Evolutionary conservation across 2,797 vertebrate species (phyloP), one percentile per base, ranked within the genome.

Genomic region (Crypturellus tataupa): DNA sequence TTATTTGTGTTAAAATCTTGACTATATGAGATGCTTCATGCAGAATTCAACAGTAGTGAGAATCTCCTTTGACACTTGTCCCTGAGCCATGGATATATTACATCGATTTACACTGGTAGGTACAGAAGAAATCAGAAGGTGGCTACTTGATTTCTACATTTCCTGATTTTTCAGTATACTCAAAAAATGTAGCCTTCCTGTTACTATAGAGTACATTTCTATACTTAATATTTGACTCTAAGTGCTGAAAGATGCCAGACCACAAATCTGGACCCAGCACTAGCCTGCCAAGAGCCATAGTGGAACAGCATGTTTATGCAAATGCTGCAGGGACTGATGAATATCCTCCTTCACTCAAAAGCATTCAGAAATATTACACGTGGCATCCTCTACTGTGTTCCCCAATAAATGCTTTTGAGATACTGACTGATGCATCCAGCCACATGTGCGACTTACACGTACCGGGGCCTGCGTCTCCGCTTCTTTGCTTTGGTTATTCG

Each of bases 171-270:
- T 83, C 67, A 67, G 44, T 65, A 56, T 20, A 68, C 80, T 89
- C 73, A 83, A 65, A 80, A 91, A 75, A 58, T 8, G 4, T 78
- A 89, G 69, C 73, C 8, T 88, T 94, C 49, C 55, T 91, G 12
- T 59, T 85, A 37, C 37, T 65, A 0, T 68, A 35, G 83, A 84
- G 33, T 83, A 37, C 49, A 29, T 18, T 85, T 89, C 72, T 78
- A 29, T 78, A n/a, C 53, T 78, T 83, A n/a, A 51, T 51, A 46
- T 80, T 91, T 60, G 71, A 40, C 85, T 86, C 62, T 55, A 79
- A 81, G 49, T 29, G 59, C 67, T 92, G 82, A 51, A 33, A 58
- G 58, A 44, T 80, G 86, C 91, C 89, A 93, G 90, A 83, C 80
- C 82, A 86, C 89, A 83, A 85, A 76, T 75, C 62, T 62, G 65